Base-by-base conservation (phyloP, 1,140 invertebrate species). In the Atta cephalotes region DNA sequence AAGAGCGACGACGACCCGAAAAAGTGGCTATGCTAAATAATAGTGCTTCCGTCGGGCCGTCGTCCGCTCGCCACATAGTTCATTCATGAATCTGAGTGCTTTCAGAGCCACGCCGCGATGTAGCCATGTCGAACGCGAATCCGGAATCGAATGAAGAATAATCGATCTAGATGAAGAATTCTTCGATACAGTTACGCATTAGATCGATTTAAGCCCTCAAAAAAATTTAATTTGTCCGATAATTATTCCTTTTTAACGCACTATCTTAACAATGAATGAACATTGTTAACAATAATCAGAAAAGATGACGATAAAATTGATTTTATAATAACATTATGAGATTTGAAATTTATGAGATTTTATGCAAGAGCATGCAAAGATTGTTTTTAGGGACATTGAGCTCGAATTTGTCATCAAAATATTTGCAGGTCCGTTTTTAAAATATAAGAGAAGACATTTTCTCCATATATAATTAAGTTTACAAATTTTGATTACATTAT, bases 1-100 rank as follows among this genome's bases (percentile, higher is more conserved):
- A 62, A 31, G 16, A 66, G 39, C 56, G 74, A 85, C 88, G 85
- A 70, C 68, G 70, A 68, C 49, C 60, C 84, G 92, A 94, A 93
- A 95, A 94, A 94, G 93, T 93, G 92, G 92, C 94, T 95, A 95
- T 94, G 94, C 93, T 93, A 95, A 95, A 95, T 95, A 95, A 95
- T 94, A 95, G 94, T 94, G 90, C 91, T 91, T 60, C 58, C 79
- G 86, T 68, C 74, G 90, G 82, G 78, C 86, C 86, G 86, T 86
- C 88, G 72, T 74, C 87, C 90, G 86, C 82, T 90, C 87, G 63
- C 84, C 88, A 91, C 92, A 94, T 91, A 92, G 92, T 91, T 93
- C 92, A 92, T 93, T 94, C 94, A 94, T 93, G 90, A 93, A 89
- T 94, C 90, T 90, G 81, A 56, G 88, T 88, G 89, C 91, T 87